Conservation (phyloP, 2,113 vertebrate genomes). For the Hyperopisus bebe region DNA sequence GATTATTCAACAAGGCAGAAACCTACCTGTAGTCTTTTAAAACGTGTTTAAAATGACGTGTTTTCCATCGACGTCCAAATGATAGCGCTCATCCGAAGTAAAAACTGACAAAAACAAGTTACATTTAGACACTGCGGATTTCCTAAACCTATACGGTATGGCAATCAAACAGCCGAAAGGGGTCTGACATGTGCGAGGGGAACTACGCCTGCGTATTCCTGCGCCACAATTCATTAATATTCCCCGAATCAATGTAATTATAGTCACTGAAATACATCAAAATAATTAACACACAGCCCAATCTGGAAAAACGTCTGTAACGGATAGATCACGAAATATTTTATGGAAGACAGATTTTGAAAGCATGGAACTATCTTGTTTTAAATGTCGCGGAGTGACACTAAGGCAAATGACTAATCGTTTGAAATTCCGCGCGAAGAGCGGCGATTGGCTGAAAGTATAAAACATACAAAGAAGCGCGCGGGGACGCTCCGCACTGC, state of each 20-base stretch:
- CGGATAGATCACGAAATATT: accelerated
- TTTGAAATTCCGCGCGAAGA: constrained; percentile 72
- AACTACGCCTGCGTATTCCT: constrained; percentile 37
- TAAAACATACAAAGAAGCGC: constrained; percentile 9
- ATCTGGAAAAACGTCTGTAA: not conserved
- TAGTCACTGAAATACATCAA: not conserved
- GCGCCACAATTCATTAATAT: constrained; percentile 38
- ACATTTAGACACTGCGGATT: not conserved
- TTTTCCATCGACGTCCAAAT: constrained; percentile 40
- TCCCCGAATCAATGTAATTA: not conserved
- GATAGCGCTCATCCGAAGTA: constrained; percentile 20
- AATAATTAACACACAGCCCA: not conserved
- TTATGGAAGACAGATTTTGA: no score
- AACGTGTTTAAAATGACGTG: constrained; percentile 12
- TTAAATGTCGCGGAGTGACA: constrained; percentile 43
- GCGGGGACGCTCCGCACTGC: not conserved
- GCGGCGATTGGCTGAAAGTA: constrained; percentile 50
- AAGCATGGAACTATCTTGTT: constrained; percentile 55
- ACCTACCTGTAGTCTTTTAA: not conserved
- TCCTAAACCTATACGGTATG: not conserved
- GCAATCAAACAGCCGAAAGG: not conserved
- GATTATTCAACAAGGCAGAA: not conserved
- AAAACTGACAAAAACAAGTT: not conserved
- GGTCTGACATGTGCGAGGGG: not conserved
- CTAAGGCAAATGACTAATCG: constrained; percentile 26